Evolutionary conservation across 2,797 vertebrate genomes (phyloP), one percentile per base, ranked within the genome.

Genomic region (Chloroceryle amazona): DNA sequence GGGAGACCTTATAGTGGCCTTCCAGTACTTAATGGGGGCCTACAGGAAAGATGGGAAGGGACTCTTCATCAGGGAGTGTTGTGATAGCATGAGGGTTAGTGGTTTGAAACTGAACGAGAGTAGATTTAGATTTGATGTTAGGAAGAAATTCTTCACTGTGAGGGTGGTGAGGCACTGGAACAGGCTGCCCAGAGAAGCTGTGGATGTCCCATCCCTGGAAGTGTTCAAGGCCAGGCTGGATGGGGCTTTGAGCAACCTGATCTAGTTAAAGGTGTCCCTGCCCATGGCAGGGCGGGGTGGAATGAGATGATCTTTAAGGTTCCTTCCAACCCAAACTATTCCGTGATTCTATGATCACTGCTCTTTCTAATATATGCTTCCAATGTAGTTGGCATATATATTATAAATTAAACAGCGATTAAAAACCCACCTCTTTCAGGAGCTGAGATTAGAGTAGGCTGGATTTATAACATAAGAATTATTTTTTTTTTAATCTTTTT

Each of bases 311-410:
- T 49, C n/a, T 28, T 37, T 35, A 49, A 49, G 25, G 25, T 28
- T 12, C 65, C 18, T 68, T 68, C n/a, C 65, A 67, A 49, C 44
- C 44, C 46, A 28, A 35, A 19, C 63, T 10, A 31, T 42, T 63
- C 20, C 15, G 20, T 16, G 31, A 47, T 67, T 67, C 46, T 35
- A 26, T 22, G 25, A 67, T 14, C 25, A 22, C 28, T 44, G 18
- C 26, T 31, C 44, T 44, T 84, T 70, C 54, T 33, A 29, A 54
- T 13, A 21, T 1, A 21, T 0, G 0, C 6, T 44, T 67, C 76
- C 42, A 37, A 4, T 0, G 0, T 3, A 8, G 12, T 0, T 31
- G 35, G 6, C 7, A 17, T 33, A 4, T 15, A 3, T 11, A 8
- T 29, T 49, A 5, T 20, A 33, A n/a, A 57, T 52, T 73, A 46